Conservation (phyloP, 2,888 invertebrate genomes). For the Antheraea yamamai region DNA sequence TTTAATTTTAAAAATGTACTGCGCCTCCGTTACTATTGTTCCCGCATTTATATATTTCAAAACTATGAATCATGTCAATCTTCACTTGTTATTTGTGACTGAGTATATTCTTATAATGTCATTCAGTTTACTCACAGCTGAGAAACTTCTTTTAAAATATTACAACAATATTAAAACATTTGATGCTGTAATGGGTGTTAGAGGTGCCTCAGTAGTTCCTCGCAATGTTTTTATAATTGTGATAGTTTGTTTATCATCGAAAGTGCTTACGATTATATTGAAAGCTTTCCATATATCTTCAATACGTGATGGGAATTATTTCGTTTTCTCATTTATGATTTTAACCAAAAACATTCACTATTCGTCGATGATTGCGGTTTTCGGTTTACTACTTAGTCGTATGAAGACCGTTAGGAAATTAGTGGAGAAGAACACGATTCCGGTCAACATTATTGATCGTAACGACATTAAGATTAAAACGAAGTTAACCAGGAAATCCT, state of each 20-base stretch:
- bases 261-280: not conserved
- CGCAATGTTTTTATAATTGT: not conserved
- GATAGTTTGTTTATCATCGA: not conserved
- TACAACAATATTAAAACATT: not conserved
- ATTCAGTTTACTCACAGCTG: conserved; percentile 12
- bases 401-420: not conserved
- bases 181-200: conserved; percentile 20
- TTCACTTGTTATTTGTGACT: not conserved
- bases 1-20: conserved; percentile 4
- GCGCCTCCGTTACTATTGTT: conserved; percentile 23
- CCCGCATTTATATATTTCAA: not conserved
- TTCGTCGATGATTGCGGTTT: conserved; percentile 4
- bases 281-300: not conserved
- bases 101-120: conserved; percentile 4
- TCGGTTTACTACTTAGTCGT: not conserved
- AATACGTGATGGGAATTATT: not conserved
- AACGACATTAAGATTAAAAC: not conserved
- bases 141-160: conserved; percentile 20
- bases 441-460: conserved; percentile 11
- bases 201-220: not conserved
- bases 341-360: not conserved
- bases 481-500: not conserved
- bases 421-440: not conserved
- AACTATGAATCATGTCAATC: not conserved
- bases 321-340: not conserved